Evolutionary conservation across 2,888 invertebrate genomes (phyloP).

Genomic region (Acanthosoma haemorrhoidale): DNA sequence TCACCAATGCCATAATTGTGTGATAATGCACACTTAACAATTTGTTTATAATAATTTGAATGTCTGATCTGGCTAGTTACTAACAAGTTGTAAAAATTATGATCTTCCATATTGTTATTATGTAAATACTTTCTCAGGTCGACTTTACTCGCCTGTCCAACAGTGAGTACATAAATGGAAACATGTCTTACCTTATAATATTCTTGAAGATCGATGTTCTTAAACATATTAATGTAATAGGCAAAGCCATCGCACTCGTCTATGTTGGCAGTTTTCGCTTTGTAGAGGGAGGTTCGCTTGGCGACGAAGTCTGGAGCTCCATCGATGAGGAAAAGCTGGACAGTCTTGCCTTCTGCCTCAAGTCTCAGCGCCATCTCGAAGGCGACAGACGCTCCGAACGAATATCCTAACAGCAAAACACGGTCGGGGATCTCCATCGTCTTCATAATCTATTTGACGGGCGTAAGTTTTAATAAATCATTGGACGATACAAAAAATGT

Average conservation of each 20-base stretch:
- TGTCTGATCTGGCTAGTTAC: too few species aligned
- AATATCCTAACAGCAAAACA: conserved; percentile 87
- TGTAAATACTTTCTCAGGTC: too few species aligned
- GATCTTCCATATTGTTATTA: too few species aligned
- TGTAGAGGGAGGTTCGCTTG: conserved; percentile 65
- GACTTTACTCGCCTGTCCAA: too few species aligned
- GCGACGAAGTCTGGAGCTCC: conserved; percentile 81
- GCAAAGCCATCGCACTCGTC: conserved; percentile 60
- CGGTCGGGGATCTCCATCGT: conserved; percentile 73
- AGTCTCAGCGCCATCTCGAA: conserved; percentile 90
- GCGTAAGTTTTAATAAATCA: not conserved
- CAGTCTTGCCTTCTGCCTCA: conserved; percentile 52
- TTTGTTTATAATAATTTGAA: too few species aligned
- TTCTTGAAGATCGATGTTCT: conserved; percentile 54
- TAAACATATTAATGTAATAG: conserved; percentile 74
- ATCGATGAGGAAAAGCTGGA: conserved; percentile 70
- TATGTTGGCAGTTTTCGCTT: conserved; percentile 51
- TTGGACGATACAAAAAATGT: too few species aligned
- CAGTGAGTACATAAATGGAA: too few species aligned
- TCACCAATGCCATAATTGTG: too few species aligned
- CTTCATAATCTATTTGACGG: conserved; percentile 58
- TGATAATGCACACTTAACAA: too few species aligned
- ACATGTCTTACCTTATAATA: conserved; percentile 63
- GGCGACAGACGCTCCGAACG: conserved; percentile 90
- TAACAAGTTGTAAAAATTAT: too few species aligned